Percentiles rank a stretch among this genome's conserved stretches.
These are phyloP conservation scores for Myripristis jacobus DNA, from an alignment of 2,797 vertebrate genomes.

Conservation along the genomic window DNA sequence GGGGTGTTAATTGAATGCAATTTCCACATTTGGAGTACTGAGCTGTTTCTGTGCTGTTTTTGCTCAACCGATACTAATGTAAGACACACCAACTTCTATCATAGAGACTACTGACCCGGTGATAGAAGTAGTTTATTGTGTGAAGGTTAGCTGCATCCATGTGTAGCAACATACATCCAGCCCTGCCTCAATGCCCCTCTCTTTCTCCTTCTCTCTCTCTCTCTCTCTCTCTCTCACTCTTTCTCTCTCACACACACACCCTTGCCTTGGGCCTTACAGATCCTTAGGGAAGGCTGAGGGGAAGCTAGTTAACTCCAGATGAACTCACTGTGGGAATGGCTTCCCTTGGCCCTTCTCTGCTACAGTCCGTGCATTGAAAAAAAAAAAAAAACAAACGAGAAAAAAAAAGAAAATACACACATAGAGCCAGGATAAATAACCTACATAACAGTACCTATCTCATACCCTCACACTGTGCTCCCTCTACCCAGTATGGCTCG, in stretches of 20 bases:
- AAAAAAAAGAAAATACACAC: neutral
- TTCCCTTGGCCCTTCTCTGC: slow-evolving; percentile 59
- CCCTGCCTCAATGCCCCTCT: neutral
- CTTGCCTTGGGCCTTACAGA: slow-evolving; percentile 44
- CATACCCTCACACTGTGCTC: slow-evolving; percentile 36
- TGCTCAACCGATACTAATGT: slow-evolving; percentile 2
- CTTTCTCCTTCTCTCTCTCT: neutral
- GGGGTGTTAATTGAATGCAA: slow-evolving; percentile 5
- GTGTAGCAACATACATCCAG: slow-evolving; percentile 23
- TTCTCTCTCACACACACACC: slow-evolving; percentile 36
- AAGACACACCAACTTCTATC: slow-evolving; percentile 10
- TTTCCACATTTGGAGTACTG: neutral
- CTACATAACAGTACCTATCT: slow-evolving; percentile 26
- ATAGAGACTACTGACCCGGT: slow-evolving; percentile 17
- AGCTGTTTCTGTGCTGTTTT: neutral
- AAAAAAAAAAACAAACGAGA: slow-evolving; percentile 19
- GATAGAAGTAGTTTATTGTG: slow-evolving; percentile 8
- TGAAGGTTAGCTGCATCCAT: slow-evolving; percentile 32
- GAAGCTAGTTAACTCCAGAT: slow-evolving; percentile 69
- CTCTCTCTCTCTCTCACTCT: slow-evolving; percentile 15
- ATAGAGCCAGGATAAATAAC: slow-evolving; percentile 49
- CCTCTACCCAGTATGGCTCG: slow-evolving; percentile 11
- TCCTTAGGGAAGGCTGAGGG: slow-evolving; percentile 32
- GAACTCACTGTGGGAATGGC: slow-evolving; percentile 72
- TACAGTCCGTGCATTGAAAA: slow-evolving; percentile 38